Evolutionary conservation across 2,888 invertebrate genomes (phyloP).

Genomic region (Acleris sparsana): DNA sequence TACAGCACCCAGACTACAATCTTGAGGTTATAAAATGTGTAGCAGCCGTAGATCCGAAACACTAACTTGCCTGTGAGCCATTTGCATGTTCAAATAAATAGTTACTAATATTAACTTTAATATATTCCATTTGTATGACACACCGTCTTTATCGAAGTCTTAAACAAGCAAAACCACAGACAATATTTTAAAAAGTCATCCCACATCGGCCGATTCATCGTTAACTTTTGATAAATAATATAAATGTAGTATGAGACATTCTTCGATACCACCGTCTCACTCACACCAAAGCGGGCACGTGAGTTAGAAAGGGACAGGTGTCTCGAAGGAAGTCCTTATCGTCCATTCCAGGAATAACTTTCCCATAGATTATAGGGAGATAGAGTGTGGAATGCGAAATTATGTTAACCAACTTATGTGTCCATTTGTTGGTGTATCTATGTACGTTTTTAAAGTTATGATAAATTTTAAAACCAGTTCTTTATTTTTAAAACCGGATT

Average conservation of each 20-base stretch:
- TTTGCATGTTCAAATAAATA: too few relatives aligned
- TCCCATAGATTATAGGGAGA: constrained; percentile 71
- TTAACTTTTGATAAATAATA: constrained; percentile 69
- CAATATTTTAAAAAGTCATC: constrained; percentile 37
- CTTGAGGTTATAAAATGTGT: too few relatives aligned
- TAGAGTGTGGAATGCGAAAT: constrained; percentile 67
- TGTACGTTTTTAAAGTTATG: background rate
- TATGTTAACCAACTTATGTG: constrained; percentile 42
- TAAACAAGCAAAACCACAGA: constrained; percentile 36
- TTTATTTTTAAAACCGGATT: background rate
- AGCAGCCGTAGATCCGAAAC: too few relatives aligned
- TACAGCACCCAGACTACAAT: too few relatives aligned
- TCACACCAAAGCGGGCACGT: constrained; percentile 30
- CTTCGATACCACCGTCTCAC: constrained; percentile 51
- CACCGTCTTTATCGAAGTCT: constrained; percentile 23
- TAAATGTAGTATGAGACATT: constrained; percentile 72
- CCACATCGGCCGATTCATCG: constrained; percentile 36
- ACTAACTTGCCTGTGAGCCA: too few relatives aligned
- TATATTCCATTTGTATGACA: constrained; percentile 12
- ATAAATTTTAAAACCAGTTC: background rate
- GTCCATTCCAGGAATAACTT: constrained; percentile 80
- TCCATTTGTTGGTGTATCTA: constrained; percentile 12
- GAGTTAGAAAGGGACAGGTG: constrained; percentile 49
- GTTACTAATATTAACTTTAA: too few relatives aligned
- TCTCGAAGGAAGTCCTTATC: constrained; percentile 72